phyloP scores from a whole-genome alignment of 2,113 vertebrate genomes.

The Phylloscopus trochilus region DNA sequence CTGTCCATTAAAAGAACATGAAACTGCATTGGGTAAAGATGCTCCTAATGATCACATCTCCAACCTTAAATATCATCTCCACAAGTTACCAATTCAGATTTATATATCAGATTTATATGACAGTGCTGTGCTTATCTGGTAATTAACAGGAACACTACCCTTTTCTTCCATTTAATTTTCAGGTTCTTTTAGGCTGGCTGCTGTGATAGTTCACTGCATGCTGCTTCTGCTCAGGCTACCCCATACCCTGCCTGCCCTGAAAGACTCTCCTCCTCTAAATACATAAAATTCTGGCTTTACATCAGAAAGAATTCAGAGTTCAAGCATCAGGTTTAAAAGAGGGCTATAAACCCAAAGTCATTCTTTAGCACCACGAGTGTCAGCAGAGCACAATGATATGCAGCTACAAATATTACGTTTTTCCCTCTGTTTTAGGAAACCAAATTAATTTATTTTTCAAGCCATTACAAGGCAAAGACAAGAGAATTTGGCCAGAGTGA shows the following conservation, averaged over 20 bases:
- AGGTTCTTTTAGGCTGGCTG: not conserved
- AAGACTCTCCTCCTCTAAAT: not conserved
- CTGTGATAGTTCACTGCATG: not conserved
- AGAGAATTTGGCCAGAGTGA: not conserved
- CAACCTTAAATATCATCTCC: not conserved
- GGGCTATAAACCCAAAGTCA: not conserved
- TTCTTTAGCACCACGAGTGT: not conserved
- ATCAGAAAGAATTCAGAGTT: not conserved
- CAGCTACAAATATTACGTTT: rapidly evolving
- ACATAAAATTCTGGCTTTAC: not conserved
- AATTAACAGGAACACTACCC: not conserved
- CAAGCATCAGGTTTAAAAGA: not conserved
- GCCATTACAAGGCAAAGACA: rapidly evolving
- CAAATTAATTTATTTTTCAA: not conserved
- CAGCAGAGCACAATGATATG: rapidly evolving
- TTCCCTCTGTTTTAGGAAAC: not conserved
- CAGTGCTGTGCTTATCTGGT: not conserved
- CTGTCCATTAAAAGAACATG: not conserved
- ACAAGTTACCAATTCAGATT: not conserved
- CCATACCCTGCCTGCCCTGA: not conserved
- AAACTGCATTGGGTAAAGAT: not conserved
- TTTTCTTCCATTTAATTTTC: not conserved
- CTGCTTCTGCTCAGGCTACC: not conserved
- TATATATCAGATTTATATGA: not conserved
- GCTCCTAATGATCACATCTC: not conserved